phyloP scores from a whole-genome alignment of 2,797 vertebrate species.

The Sorex maritimensis region DNA sequence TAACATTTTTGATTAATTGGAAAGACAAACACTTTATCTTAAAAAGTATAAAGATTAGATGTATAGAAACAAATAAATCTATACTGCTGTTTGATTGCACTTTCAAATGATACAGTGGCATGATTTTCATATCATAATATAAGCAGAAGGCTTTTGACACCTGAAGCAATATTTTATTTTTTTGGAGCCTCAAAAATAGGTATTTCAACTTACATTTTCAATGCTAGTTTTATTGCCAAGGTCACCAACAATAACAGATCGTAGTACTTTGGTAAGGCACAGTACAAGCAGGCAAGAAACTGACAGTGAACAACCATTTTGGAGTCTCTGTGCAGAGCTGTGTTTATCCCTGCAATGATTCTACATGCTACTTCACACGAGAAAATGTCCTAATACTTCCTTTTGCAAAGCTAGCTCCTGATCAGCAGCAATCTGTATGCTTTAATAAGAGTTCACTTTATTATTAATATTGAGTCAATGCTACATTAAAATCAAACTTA shows the following conservation, averaged over 20 bases:
- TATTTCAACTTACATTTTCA: slow-evolving; percentile 46
- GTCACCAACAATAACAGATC: slow-evolving; percentile 62
- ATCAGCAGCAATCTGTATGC: slow-evolving; percentile 52
- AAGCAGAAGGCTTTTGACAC: background rate
- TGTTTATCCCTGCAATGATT: slow-evolving; percentile 64
- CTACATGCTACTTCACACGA: slow-evolving; percentile 37
- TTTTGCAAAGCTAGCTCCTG: slow-evolving; percentile 67
- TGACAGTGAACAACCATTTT: slow-evolving; percentile 74
- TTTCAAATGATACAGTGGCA: background rate
- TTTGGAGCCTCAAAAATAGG: background rate
- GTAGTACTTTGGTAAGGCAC: slow-evolving; percentile 58
- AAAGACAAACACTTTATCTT: slow-evolving; percentile 70
- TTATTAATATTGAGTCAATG: slow-evolving; percentile 60
- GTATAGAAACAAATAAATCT: background rate
- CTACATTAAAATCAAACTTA: slow-evolving; percentile 32
- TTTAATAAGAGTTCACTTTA: slow-evolving; percentile 23
- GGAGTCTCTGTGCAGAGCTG: slow-evolving; percentile 55
- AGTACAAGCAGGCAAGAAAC: slow-evolving; percentile 50
- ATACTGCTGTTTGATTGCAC: background rate
- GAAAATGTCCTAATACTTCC: slow-evolving; percentile 58
- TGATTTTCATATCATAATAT: background rate
- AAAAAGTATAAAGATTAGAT: slow-evolving; percentile 2
- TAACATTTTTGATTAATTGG: slow-evolving; percentile 76
- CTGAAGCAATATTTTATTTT: slow-evolving; percentile 50
- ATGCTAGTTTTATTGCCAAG: slow-evolving; percentile 49